These are phyloP conservation scores for Telmatochromis sp. DNA, from an alignment of 2,113 vertebrate species.

Conservation along the genomic window DNA sequence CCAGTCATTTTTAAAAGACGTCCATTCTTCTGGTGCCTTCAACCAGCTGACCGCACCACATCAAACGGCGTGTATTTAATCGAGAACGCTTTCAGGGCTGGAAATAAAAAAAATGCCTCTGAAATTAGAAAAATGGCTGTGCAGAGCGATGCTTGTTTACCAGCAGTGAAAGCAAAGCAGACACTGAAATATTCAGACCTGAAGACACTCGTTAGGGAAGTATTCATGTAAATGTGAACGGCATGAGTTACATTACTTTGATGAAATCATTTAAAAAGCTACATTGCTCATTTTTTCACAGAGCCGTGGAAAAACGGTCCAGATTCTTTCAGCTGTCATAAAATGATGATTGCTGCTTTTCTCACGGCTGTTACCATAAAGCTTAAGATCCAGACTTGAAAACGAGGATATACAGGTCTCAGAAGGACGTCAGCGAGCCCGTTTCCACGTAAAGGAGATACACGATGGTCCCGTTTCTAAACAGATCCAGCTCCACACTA, in stretches of 20 bases:
- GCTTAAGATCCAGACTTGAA: accelerated
- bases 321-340: neutral
- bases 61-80: neutral
- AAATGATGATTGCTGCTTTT: neutral
- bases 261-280: neutral
- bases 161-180: neutral
- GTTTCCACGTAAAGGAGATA: neutral
- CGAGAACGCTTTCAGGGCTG: neutral
- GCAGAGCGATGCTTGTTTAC: neutral
- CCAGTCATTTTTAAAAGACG: neutral
- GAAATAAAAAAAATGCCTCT: neutral
- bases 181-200: neutral
- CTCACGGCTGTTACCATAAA: neutral
- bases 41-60: neutral
- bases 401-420: neutral
- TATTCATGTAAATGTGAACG: neutral
- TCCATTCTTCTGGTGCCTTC: neutral
- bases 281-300: neutral
- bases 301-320: accelerated
- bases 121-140: neutral
- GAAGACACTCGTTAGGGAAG: neutral
- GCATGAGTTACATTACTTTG: neutral
- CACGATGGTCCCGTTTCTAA: neutral
- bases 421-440: neutral
- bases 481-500: neutral